phyloP scores from a whole-genome alignment of 2,113 vertebrate species.

The Nesoenas mayeri region DNA sequence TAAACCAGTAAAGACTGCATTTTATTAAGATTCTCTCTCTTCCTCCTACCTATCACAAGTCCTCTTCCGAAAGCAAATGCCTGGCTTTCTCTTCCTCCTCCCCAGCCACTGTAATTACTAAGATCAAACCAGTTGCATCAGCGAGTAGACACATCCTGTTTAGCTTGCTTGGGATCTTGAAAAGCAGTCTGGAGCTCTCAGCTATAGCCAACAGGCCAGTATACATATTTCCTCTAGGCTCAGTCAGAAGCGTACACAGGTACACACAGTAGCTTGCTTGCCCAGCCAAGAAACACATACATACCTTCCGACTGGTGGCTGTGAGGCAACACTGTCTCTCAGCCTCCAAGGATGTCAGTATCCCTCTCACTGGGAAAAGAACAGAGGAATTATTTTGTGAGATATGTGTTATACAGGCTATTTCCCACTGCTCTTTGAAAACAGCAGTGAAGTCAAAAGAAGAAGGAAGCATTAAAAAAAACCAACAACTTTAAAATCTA shows the following conservation, averaged over 20 bases:
- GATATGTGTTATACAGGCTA: neutral
- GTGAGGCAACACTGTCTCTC: neutral
- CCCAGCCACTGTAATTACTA: neutral
- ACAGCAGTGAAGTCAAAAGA: neutral
- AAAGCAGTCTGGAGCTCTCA: neutral
- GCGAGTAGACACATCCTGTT: conserved; percentile 15
- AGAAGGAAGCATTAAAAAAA: neutral
- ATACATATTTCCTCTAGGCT: neutral
- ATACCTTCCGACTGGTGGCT: neutral
- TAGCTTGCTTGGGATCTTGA: conserved; percentile 34
- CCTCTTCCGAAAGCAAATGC: neutral
- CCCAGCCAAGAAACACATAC: neutral
- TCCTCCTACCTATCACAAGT: neutral
- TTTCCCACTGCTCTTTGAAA: neutral
- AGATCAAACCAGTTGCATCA: neutral
- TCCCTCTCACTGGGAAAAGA: neutral
- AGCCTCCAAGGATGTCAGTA: neutral
- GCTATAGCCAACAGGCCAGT: neutral
- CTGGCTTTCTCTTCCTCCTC: neutral
- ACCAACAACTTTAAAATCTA: neutral
- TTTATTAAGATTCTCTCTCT: neutral
- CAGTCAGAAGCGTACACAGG: neutral
- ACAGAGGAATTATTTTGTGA: neutral
- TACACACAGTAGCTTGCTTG: neutral
- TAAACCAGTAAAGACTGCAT: neutral